A percentile compares a stretch with the other conserved stretches of the same genome.
These are phyloP conservation scores for Drosophila subsilvestris DNA, from an alignment of 2,888 invertebrate species.

Conservation along the genomic window DNA sequence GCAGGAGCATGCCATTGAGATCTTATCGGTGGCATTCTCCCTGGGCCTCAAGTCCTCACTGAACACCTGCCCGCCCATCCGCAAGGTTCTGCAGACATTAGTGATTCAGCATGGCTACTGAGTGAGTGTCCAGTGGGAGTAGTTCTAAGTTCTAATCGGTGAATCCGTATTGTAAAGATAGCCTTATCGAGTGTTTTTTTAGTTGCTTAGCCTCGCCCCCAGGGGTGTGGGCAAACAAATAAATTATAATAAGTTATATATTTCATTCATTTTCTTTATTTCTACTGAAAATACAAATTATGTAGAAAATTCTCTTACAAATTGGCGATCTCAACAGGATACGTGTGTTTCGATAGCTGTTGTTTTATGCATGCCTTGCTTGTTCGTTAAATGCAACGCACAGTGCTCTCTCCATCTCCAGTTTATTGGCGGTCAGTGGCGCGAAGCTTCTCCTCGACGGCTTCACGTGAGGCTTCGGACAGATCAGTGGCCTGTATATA, in stretches of 20 bases:
- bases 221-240: neutral
- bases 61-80: constrained; percentile 90
- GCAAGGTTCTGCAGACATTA: constrained; percentile 91
- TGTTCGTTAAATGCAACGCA: constrained; percentile 74
- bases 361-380: constrained; percentile 66
- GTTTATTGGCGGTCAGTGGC: constrained; percentile 95
- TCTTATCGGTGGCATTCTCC: constrained; percentile 92
- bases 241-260: constrained; percentile 30
- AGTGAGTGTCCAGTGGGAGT: constrained; percentile 2
- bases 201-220: neutral
- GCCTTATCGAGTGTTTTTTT: neutral
- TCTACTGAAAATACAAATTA: constrained; percentile 81
- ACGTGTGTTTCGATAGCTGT: constrained; percentile 62
- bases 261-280: constrained; percentile 77
- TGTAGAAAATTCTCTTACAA: constrained; percentile 80
- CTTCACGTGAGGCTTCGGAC: constrained; percentile 96
- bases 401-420: constrained; percentile 55
- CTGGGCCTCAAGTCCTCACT: constrained; percentile 91
- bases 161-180: constrained; percentile 11
- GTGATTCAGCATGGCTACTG: constrained; percentile 93
- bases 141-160: neutral
- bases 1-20: constrained; percentile 92
- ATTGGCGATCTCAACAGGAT: constrained; percentile 75
- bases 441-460: constrained; percentile 96
- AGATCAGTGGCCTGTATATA: constrained; percentile 98